Evolutionary conservation across 2,113 vertebrate species (phyloP), one percentile per base, ranked within the genome.

Genomic region (Panthera tigris): DNA sequence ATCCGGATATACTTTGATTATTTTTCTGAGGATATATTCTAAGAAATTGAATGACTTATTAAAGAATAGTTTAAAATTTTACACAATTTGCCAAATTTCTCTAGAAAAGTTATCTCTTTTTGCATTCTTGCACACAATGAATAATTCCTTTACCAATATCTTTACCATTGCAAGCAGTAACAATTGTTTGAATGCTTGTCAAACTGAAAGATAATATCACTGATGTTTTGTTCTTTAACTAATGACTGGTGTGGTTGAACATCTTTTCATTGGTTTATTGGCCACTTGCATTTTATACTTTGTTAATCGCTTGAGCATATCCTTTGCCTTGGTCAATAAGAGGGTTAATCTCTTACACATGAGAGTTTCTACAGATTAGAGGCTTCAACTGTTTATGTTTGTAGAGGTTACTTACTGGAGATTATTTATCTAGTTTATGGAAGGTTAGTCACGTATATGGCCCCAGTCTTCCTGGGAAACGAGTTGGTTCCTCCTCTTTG

Each of bases 161-260:
- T 27, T 87, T 91, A 33, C 15, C 55, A 29, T 52, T 96, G 61
- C 33, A 2, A 96, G 63, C 3, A 76, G n/a, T 90, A 92, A 66
- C 16, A 50, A 63, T 65, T 41, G 66, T 86, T 71, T 69, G 41
- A 63, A 31, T 82, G 55, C 39, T 92, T 86, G 25, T 76, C 39
- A 33, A 0, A 48, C 33, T 74, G 33, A 82, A 90, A 88, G 55
- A 71, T 78, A 84, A 81, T 55, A 65, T 45, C 50, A 71, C 4
- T 82, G 65, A 74, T 95, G 23, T 68, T 94, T 78, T 84, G 31
- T 52, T 84, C n/a, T 63, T 86, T 94, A 61, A 48, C 73, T 66
- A 88, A 69, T 86, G 27, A 66, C 25, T 80, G 61, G 3, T 74
- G 55, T 89, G 45, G 11, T 41, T 33, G 39, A 74, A 69, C 4